These are phyloP conservation scores for Mamestra brassicae DNA, from an alignment of 2,888 invertebrate genomes.

Conservation along the genomic window DNA sequence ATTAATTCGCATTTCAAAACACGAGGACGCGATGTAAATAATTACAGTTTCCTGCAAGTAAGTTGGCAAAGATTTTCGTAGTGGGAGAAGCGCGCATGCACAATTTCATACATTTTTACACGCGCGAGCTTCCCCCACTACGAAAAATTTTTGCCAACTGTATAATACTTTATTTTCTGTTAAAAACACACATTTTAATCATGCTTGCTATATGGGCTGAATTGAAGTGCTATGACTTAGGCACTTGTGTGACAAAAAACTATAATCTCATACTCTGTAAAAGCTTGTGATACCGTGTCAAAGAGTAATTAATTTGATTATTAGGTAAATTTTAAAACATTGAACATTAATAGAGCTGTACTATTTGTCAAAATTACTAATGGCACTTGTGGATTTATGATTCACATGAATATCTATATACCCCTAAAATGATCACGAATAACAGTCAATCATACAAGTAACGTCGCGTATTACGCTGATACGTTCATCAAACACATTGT, in stretches of 20 bases:
- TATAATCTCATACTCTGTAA: constrained; percentile 29
- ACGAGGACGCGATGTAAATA: background rate
- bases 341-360: constrained; percentile 43
- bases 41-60: background rate
- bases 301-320: constrained; percentile 6
- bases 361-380: constrained; percentile 59
- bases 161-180: constrained; percentile 30
- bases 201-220: constrained; percentile 8
- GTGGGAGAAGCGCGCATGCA: too few relatives aligned
- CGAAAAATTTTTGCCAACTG: too few relatives aligned
- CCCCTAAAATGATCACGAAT: constrained; percentile 14
- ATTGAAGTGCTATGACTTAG: constrained; percentile 35
- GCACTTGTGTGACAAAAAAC: constrained; percentile 57
- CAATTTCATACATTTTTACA: too few relatives aligned
- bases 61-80: too few relatives aligned
- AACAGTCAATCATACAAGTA: background rate
- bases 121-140: too few relatives aligned
- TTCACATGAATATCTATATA: constrained; percentile 19
- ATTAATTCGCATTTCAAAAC: too few relatives aligned
- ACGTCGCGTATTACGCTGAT: background rate
- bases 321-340: constrained; percentile 21
- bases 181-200: constrained; percentile 11
- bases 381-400: constrained; percentile 37
- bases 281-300: constrained; percentile 12
- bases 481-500: constrained; percentile 10